Evolutionary conservation across 2,797 vertebrate species (phyloP).

Genomic region (Mormyrus proboscirostris): DNA sequence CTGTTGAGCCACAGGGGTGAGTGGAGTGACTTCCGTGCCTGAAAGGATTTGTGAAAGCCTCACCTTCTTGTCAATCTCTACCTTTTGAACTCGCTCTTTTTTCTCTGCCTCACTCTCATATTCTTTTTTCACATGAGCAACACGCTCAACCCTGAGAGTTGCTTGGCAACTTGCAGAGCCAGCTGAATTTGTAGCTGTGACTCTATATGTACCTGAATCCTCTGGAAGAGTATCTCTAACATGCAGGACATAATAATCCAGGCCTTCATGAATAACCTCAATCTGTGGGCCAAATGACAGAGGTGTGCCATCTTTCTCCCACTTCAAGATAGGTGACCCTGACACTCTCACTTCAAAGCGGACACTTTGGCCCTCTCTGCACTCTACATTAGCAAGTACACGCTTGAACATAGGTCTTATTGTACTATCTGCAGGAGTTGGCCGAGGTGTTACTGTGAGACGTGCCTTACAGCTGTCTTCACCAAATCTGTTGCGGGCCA

Average conservation of each 20-base stretch:
- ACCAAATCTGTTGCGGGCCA: conserved; percentile 87
- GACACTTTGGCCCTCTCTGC: conserved; percentile 83
- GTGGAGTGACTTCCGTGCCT: conserved; percentile 69
- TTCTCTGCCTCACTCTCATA: conserved; percentile 72
- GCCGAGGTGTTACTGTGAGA: conserved; percentile 80
- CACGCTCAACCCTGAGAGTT: conserved; percentile 83
- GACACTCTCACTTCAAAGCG: conserved; percentile 97
- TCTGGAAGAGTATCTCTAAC: conserved; percentile 87
- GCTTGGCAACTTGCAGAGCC: conserved; percentile 96
- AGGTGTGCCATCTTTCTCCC: conserved; percentile 95
- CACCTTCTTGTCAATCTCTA: conserved; percentile 84
- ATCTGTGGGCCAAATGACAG: conserved; percentile 85
- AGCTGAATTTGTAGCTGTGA: conserved; percentile 93
- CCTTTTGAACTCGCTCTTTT: conserved; percentile 57
- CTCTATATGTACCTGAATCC: conserved; percentile 92
- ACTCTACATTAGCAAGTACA: conserved; percentile 87
- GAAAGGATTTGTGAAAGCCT: conserved; percentile 87
- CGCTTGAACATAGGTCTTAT: conserved; percentile 99
- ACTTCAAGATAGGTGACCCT: conserved; percentile 80
- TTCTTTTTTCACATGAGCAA: conserved; percentile 81
- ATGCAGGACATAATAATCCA: conserved; percentile 94
- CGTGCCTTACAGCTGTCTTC: conserved; percentile 98
- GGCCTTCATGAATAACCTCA: conserved; percentile 90
- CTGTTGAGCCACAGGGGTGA: conserved; percentile 82
- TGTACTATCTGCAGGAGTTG: conserved; percentile 82